Base-by-base conservation (phyloP, 2,113 vertebrate species). In the Rallus limicola region DNA sequence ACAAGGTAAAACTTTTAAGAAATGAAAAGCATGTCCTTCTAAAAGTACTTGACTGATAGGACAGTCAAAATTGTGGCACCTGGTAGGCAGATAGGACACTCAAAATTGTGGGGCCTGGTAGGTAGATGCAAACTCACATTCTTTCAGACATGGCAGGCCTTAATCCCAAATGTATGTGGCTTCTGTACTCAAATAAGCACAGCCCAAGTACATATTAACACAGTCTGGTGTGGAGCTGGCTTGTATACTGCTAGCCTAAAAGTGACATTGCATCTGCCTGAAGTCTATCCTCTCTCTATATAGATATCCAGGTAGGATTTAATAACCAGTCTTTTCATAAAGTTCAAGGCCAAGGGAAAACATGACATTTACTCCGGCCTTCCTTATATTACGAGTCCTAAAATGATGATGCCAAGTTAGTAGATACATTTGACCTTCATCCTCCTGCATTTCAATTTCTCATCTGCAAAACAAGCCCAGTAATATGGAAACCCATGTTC, bases 41-140 rank as follows among this genome's bases (percentile, higher is more conserved):
- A 5, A 79, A 65, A 34, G 9, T 11, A 6, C n/a, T 28, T 31
- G 14, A 28, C 12, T n/a, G n/a, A 31, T 3, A 23, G 8, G 16
- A 38, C 11, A 4, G 20, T 63, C 2, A 3, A 7, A 75, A 68
- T 75, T 31, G 19, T 6, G 53, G 19, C 0, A 1, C 4, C 1
- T 7, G 15, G 26, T 20, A 56, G 20, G 34, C 11, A 80, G 9
- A 33, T 20, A n/a, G n/a, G 16, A 38, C 11, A 4, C 23, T 63
- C 2, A 3, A 7, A 75, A 68, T 75, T 31, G 19, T 6, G 53
- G 19, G 0, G 1, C 4, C 1, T 7, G 15, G 26, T 20, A 56
- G 20, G 34, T 13, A 80, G 9, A 33, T 20, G 10, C 2, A 82
- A 71, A 75, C 10, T 34, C 25, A 28, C 2, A 20, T 75, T 60